These are phyloP conservation scores for Pelvicachromis taeniatus DNA, from an alignment of 2,113 vertebrate species.

Conservation along the genomic window DNA sequence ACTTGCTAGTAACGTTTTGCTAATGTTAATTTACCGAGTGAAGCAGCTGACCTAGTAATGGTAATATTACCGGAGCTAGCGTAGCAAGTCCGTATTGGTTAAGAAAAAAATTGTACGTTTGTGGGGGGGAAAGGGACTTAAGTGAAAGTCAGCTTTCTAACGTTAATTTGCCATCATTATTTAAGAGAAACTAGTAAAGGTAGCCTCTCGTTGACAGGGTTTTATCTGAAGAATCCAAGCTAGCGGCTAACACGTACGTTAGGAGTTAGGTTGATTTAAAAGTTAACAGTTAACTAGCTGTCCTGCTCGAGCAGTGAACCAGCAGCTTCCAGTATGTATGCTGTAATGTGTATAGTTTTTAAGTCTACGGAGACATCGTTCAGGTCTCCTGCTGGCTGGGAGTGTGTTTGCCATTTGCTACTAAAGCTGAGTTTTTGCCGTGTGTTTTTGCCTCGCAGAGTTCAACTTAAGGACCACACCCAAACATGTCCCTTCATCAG, in stretches of 20 bases:
- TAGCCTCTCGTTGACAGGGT: neutral
- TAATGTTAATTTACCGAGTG: neutral
- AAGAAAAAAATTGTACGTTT: neutral
- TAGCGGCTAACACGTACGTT: neutral
- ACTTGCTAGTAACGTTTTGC: neutral
- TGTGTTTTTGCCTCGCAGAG: conserved; percentile 41
- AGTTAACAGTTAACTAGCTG: neutral
- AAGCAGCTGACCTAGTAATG: neutral
- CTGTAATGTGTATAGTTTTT: neutral
- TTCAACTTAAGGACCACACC: conserved; percentile 62
- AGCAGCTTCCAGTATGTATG: neutral
- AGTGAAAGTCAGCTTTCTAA: neutral
- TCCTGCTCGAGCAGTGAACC: neutral
- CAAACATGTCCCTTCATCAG: conserved; percentile 95
- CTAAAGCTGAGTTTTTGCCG: conserved; percentile 16
- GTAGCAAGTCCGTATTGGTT: neutral
- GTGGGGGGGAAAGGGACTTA: neutral
- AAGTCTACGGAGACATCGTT: neutral
- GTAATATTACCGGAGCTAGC: neutral
- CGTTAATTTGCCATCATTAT: neutral
- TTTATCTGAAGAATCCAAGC: neutral
- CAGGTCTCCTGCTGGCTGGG: neutral
- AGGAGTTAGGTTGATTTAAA: neutral
- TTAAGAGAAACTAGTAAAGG: neutral
- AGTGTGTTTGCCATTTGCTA: neutral